Evolutionary conservation across 2,113 vertebrate species (phyloP).

Genomic region (Calonectris borealis): DNA sequence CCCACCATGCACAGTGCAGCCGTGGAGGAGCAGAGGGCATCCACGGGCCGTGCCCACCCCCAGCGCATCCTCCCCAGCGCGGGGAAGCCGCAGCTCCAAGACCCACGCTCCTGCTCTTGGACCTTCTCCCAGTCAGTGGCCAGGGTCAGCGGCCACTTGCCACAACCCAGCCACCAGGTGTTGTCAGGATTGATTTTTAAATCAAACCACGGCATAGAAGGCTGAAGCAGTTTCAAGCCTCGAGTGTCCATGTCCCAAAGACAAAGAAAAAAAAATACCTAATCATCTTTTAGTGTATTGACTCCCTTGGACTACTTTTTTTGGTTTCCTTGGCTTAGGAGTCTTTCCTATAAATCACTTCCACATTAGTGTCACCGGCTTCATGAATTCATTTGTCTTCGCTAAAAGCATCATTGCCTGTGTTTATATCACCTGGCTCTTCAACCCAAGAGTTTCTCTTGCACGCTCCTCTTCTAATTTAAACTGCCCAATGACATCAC

Average conservation of each 20-base stretch:
- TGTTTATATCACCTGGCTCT: background rate
- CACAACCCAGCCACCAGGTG: background rate
- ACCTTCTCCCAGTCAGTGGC: background rate
- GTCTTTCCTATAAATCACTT: constrained; percentile 24
- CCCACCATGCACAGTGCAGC: background rate
- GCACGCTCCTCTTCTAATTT: background rate
- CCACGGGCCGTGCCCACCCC: background rate
- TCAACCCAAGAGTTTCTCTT: background rate
- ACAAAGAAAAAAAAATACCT: background rate
- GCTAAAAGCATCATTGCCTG: background rate
- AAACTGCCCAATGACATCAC: background rate
- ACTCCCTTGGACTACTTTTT: background rate
- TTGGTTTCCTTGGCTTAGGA: background rate
- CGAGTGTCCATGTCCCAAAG: accelerated
- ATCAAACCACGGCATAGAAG: background rate
- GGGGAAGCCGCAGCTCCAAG: background rate
- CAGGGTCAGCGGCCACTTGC: background rate
- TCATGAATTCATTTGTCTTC: constrained; percentile 37
- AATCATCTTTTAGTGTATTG: background rate
- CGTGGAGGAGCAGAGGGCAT: background rate
- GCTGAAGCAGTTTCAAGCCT: background rate
- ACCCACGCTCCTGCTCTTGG: accelerated
- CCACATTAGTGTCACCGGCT: background rate
- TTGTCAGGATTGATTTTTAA: background rate
- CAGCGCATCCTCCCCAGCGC: accelerated